Evolutionary conservation across 2,113 vertebrate species (phyloP).

Genomic region (Naja naja): DNA sequence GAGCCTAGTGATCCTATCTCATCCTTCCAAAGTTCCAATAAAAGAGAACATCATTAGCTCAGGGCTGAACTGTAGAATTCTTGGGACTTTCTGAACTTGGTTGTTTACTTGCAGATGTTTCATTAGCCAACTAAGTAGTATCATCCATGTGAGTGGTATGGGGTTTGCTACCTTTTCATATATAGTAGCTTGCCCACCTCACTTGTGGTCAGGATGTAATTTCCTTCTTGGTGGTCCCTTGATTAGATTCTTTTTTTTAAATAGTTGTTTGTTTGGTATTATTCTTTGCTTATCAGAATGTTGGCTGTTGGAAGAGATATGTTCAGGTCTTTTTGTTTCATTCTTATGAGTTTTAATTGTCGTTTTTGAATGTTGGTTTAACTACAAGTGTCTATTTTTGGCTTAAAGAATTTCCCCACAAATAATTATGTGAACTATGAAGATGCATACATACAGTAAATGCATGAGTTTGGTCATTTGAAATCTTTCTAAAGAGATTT

Average conservation of each 20-base stretch:
- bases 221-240: not conserved
- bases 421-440: not conserved
- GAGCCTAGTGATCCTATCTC: not conserved
- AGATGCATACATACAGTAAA: too few species aligned
- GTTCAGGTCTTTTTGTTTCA: not conserved
- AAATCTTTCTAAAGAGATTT: not conserved
- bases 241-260: not conserved
- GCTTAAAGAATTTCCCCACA: not conserved
- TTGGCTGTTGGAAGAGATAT: not conserved
- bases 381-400: not conserved
- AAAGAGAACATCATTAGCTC: not conserved
- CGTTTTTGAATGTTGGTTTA: not conserved
- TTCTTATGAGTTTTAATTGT: not conserved
- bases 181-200: not conserved
- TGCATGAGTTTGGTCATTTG: not conserved
- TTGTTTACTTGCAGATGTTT: not conserved
- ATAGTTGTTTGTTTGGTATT: not conserved
- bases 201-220: not conserved
- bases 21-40: not conserved
- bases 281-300: not conserved
- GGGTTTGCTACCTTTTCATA: not conserved
- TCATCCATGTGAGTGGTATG: not conserved
- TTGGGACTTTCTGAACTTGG: not conserved
- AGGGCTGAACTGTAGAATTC: not conserved
- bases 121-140: not conserved